Evolutionary conservation across 64 coral and sea anemone species (phyloP).

Genomic region (Acropora tenuis): DNA sequence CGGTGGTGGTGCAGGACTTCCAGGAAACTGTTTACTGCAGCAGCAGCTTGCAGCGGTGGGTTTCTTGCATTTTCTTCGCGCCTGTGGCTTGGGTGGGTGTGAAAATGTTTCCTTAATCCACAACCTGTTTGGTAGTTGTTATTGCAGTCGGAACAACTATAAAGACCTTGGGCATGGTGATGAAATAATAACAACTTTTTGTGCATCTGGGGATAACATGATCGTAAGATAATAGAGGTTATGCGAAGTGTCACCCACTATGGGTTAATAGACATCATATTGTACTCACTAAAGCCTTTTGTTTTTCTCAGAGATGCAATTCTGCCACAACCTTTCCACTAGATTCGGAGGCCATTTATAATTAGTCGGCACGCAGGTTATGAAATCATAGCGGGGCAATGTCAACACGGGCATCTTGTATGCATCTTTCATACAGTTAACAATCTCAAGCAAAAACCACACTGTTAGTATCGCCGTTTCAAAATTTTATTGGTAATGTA

Average conservation of each 20-base stretch:
- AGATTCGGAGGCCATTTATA: constrained; percentile 32
- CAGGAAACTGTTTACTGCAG: constrained; percentile 40
- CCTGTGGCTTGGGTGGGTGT: constrained; percentile 29
- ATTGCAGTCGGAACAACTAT: constrained; percentile 8
- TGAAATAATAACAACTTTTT: neutral
- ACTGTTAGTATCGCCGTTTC: constrained; percentile 3
- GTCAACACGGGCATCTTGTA: constrained; percentile 1
- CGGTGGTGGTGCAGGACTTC: constrained; percentile 25
- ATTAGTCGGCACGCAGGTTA: neutral
- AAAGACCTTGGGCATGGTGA: constrained; percentile 17
- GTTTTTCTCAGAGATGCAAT: constrained; percentile 25
- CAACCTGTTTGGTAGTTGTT: constrained; percentile 17
- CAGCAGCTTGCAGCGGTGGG: constrained; percentile 14
- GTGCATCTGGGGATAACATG: constrained; percentile 5
- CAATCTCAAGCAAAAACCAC: constrained; percentile 20
- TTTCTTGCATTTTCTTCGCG: constrained; percentile 1
- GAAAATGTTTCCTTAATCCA: constrained; percentile 30
- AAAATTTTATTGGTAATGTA: constrained; percentile 30
- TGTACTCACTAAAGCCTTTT: constrained; percentile 21
- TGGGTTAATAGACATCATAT: constrained; percentile 39
- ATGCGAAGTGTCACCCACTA: constrained; percentile 33
- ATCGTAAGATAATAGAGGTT: constrained; percentile 1
- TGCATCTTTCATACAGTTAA: neutral
- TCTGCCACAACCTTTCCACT: neutral
- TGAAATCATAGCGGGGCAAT: constrained; percentile 29